phyloP scores from a whole-genome alignment of 2,113 vertebrate genomes.

The Onychostoma macrolepis region DNA sequence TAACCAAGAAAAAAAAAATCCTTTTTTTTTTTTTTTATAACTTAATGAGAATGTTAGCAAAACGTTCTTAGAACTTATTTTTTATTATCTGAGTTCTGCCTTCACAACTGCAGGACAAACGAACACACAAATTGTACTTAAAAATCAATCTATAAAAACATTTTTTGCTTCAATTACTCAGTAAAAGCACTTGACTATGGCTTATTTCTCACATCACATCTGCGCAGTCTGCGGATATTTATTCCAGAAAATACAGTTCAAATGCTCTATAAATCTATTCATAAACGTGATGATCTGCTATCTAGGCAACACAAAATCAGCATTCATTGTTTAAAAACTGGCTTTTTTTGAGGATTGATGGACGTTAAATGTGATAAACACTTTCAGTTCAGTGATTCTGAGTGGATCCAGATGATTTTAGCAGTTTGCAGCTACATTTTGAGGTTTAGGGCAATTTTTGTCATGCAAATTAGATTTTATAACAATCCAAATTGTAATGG shows the following conservation, averaged over 20 bases:
- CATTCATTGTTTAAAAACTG: background rate
- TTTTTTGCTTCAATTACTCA: background rate
- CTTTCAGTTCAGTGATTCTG: background rate
- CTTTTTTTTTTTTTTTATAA: no score
- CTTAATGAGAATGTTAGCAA: no score
- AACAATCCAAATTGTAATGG: background rate
- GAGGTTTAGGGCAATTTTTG: background rate
- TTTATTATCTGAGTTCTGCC: no score
- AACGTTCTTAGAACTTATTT: no score
- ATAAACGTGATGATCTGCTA: background rate
- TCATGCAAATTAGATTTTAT: background rate
- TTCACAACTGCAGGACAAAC: background rate
- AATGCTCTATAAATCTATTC: background rate
- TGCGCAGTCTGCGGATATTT: no score
- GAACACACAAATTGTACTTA: background rate
- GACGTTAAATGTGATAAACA: background rate
- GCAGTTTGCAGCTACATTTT: background rate
- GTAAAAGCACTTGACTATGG: background rate
- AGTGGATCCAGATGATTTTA: background rate
- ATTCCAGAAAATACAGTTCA: background rate
- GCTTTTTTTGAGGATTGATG: background rate
- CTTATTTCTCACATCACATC: background rate
- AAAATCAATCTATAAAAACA: background rate
- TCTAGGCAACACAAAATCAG: background rate
- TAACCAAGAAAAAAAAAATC: no score